Evolutionary conservation across 1,140 invertebrate genomes (phyloP).

Genomic region (Goniozus legneri): DNA sequence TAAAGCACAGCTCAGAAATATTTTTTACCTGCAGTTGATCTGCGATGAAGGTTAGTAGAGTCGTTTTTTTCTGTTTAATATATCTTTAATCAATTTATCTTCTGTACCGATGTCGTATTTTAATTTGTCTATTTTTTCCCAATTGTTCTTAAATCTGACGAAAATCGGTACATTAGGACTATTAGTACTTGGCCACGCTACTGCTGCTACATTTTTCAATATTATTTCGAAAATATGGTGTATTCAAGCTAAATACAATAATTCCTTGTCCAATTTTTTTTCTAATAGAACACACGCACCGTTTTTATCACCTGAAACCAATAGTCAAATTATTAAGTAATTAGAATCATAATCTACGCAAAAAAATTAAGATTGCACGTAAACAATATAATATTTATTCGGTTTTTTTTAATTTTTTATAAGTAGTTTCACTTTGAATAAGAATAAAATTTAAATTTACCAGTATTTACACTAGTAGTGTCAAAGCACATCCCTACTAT

Average conservation of each 20-base stretch:
- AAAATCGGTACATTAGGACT: conserved; percentile 11
- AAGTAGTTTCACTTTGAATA: no score
- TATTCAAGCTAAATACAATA: conserved; percentile 19
- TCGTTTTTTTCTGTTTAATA: no score
- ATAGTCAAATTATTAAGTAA: no score
- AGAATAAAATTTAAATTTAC: no score
- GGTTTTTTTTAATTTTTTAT: not conserved
- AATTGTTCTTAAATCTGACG: conserved; percentile 12
- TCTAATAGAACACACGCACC: conserved; percentile 13
- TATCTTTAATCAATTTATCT: no score
- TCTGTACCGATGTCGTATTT: conserved; percentile 9
- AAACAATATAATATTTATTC: no score
- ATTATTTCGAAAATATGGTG: conserved; percentile 17
- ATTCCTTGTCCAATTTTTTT: conserved; percentile 8
- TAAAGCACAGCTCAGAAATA: no score
- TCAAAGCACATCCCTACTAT: conserved; percentile 24
- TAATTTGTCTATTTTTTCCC: conserved; percentile 5
- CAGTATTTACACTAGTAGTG: conserved; percentile 19
- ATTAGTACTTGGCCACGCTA: conserved; percentile 7
- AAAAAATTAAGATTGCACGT: no score
- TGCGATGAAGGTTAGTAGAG: no score
- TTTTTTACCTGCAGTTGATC: not conserved
- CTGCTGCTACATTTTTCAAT: conserved; percentile 4
- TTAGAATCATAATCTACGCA: no score
- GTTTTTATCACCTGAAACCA: conserved; percentile 5